phyloP scores from a whole-genome alignment of 1,140 invertebrate genomes.

The Drosophila seguyi region DNA sequence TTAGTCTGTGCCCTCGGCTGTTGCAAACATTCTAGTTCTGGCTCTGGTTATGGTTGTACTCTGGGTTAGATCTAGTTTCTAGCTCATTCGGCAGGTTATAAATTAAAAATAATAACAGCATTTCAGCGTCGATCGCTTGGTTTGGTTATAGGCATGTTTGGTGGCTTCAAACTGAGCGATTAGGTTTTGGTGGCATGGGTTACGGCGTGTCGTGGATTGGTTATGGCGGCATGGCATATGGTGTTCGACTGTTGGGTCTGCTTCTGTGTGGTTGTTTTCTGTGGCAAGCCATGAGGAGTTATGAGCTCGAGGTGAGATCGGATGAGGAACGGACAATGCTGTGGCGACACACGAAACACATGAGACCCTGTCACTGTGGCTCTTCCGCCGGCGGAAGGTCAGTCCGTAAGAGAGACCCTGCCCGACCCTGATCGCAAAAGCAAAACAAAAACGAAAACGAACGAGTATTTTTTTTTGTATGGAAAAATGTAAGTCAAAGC shows the following conservation, averaged over 20 bases:
- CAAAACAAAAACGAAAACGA: constrained; percentile 28
- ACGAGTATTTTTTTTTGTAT: constrained; percentile 7
- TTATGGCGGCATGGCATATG: constrained; percentile 43
- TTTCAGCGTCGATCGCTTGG: constrained; percentile 39
- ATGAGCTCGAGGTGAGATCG: constrained; percentile 64
- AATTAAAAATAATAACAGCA: constrained; percentile 84
- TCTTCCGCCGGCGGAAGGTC: constrained; percentile 31
- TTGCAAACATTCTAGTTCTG: constrained; percentile 41
- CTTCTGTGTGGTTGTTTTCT: constrained; percentile 19
- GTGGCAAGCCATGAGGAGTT: constrained; percentile 63
- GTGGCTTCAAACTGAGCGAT: constrained; percentile 17
- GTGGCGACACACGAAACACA: constrained; percentile 58
- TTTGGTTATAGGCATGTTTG: constrained; percentile 8
- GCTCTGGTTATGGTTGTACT: constrained; percentile 15
- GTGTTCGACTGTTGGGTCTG: constrained; percentile 39
- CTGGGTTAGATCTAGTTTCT: constrained; percentile 26
- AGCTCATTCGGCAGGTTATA: constrained; percentile 54
- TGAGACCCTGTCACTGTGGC: constrained; percentile 26
- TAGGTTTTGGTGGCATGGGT: constrained; percentile 17
- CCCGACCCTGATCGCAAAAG: constrained; percentile 18
- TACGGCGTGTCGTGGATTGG: constrained; percentile 51
- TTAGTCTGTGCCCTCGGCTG: constrained; percentile 42
- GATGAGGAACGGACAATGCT: constrained; percentile 62
- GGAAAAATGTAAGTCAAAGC: constrained; percentile 49
- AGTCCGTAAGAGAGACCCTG: constrained; percentile 15